Conservation (phyloP, 2,888 invertebrate genomes). For the Endomychus coccineus region DNA sequence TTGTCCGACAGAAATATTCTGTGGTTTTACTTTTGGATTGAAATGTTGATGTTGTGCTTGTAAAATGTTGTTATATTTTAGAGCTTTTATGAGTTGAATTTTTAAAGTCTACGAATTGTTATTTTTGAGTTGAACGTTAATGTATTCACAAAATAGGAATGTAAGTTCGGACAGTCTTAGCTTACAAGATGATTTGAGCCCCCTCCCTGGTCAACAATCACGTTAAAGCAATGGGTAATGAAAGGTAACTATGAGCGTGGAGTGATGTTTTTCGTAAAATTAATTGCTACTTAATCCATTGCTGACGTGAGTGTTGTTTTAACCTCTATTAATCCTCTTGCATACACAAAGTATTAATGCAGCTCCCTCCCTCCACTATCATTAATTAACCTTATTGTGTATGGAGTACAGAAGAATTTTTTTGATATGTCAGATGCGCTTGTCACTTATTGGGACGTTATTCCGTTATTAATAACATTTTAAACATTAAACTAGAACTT, state of each 20-base stretch:
- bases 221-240: slow-evolving; percentile 42
- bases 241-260: slow-evolving; percentile 41
- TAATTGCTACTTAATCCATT: slow-evolving; percentile 35
- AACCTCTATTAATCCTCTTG: no score
- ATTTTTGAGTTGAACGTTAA: slow-evolving; percentile 19
- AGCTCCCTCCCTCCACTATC: no score
- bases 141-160: slow-evolving; percentile 34
- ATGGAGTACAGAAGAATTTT: no score
- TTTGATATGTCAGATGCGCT: no score
- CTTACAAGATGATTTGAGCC: slow-evolving; percentile 6
- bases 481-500: no score
- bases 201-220: slow-evolving; percentile 37
- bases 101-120: slow-evolving; percentile 7
- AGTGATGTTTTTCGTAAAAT: slow-evolving; percentile 27
- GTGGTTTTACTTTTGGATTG: slow-evolving; percentile 12
- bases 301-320: slow-evolving; percentile 45
- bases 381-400: no score
- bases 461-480: no score
- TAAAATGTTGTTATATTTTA: background rate
- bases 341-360: no score
- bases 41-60: slow-evolving; percentile 4
- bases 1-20: slow-evolving; percentile 13
- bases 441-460: no score
- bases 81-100: no score
- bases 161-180: no score